Conservation (phyloP, 2,888 invertebrate genomes). For the Liposcelis brunnea region DNA sequence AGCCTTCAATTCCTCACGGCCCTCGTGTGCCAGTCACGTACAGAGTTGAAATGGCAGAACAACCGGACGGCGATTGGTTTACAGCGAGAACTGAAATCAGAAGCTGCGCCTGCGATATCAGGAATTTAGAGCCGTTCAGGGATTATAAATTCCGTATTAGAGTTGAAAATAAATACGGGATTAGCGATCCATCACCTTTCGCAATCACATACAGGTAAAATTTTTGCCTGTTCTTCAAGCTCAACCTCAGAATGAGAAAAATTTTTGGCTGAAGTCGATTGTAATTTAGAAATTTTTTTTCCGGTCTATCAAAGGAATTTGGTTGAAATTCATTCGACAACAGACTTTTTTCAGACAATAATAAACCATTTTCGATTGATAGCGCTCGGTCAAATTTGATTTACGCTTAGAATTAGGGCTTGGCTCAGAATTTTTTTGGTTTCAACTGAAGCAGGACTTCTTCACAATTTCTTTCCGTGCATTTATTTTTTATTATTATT, state of each 20-base stretch:
- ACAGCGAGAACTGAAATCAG: constrained; percentile 56
- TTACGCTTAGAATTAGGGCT: background rate
- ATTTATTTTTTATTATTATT: constrained; percentile 7
- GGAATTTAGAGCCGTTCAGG: constrained; percentile 76
- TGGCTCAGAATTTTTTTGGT: background rate
- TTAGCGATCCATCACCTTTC: constrained; percentile 90
- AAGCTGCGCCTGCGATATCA: constrained; percentile 76
- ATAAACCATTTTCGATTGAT: too few relatives aligned
- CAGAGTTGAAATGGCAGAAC: constrained; percentile 74
- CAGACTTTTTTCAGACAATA: too few relatives aligned
- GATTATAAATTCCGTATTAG: constrained; percentile 92
- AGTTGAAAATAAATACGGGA: constrained; percentile 91
- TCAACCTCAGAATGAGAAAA: too few relatives aligned
- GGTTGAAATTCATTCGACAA: too few relatives aligned
- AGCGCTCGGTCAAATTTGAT: too few relatives aligned
- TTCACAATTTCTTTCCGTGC: background rate
- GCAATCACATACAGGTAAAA: constrained; percentile 53
- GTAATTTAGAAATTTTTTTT: too few relatives aligned
- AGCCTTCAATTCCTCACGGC: constrained; percentile 74
- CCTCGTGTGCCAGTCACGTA: constrained; percentile 57
- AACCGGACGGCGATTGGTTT: constrained; percentile 87
- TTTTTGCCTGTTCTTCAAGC: too few relatives aligned
- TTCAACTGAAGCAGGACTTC: background rate
- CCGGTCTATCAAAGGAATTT: too few relatives aligned
- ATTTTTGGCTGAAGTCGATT: too few relatives aligned